Evolutionary conservation across 2,888 invertebrate species (phyloP).

Genomic region (Dasypogon diadema): DNA sequence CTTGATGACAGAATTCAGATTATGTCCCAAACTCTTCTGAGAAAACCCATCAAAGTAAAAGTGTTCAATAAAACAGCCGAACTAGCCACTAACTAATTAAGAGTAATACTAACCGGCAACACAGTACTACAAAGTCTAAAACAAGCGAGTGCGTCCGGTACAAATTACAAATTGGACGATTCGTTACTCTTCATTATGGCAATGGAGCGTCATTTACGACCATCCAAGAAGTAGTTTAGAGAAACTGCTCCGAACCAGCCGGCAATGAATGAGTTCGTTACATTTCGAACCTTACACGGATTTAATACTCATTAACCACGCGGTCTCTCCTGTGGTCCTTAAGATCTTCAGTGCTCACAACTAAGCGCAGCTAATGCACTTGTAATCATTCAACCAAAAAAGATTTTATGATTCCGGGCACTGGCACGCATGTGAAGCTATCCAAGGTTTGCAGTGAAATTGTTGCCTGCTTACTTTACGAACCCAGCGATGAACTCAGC

Average conservation of each 20-base stretch:
- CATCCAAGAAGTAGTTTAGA: not conserved
- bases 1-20: too few species aligned
- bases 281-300: not conserved
- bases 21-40: too few species aligned
- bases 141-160: not conserved
- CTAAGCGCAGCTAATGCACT: constrained; percentile 28
- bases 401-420: constrained; percentile 38
- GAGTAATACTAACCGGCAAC: not conserved
- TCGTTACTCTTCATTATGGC: constrained; percentile 10
- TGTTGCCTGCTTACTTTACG: not conserved
- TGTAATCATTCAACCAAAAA: constrained; percentile 37
- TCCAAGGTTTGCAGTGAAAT: not conserved
- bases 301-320: not conserved
- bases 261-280: not conserved
- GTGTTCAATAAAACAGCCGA: too few species aligned
- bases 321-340: not conserved
- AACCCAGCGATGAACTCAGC: not conserved
- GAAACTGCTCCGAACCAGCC: not conserved
- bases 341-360: not conserved
- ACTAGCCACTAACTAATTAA: not conserved
- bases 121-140: not conserved
- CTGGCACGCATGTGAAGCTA: constrained; percentile 27
- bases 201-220: not conserved
- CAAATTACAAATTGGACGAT: constrained; percentile 7
- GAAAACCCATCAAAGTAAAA: too few species aligned